Conservation (phyloP, 1,140 invertebrate species). For the Spodoptera litura region DNA sequence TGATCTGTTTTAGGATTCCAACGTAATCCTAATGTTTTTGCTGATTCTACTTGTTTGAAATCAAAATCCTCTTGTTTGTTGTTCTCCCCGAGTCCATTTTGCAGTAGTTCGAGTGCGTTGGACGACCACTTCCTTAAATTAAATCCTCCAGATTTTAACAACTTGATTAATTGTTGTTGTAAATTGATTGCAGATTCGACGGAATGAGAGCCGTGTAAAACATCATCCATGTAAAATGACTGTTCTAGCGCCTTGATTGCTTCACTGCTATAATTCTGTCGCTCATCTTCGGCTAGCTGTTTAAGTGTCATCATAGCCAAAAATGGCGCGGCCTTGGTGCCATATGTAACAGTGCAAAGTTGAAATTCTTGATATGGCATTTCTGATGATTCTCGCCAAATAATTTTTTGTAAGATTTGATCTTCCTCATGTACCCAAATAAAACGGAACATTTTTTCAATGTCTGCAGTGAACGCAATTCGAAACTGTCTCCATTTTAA, state of each 20-base stretch:
- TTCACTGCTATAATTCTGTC: not conserved
- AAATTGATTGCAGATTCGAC: not conserved
- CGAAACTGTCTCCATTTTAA: not conserved
- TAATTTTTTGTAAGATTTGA: not conserved
- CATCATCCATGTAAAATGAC: not conserved
- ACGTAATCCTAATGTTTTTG: not conserved
- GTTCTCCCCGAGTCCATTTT: not conserved
- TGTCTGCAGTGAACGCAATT: not conserved
- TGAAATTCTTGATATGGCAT: not conserved
- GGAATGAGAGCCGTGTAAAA: not conserved
- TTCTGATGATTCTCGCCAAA: not conserved
- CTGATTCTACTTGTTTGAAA: not conserved
- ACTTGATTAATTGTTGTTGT: not conserved
- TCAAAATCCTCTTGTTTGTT: not conserved
- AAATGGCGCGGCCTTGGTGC: conserved; percentile 12
- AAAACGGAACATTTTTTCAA: conserved; percentile 15
- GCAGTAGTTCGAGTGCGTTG: not conserved
- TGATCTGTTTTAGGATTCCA: not conserved
- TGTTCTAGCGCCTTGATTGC: not conserved
- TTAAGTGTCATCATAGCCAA: conserved; percentile 9
- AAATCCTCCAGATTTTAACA: not conserved
- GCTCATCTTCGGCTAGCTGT: not conserved
- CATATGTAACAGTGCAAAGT: not conserved
- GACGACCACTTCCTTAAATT: conserved; percentile 14
- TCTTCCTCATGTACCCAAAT: not conserved